Evolutionary conservation across 2,797 vertebrate species (phyloP).

Genomic region (Hephaestus fuliginosus): DNA sequence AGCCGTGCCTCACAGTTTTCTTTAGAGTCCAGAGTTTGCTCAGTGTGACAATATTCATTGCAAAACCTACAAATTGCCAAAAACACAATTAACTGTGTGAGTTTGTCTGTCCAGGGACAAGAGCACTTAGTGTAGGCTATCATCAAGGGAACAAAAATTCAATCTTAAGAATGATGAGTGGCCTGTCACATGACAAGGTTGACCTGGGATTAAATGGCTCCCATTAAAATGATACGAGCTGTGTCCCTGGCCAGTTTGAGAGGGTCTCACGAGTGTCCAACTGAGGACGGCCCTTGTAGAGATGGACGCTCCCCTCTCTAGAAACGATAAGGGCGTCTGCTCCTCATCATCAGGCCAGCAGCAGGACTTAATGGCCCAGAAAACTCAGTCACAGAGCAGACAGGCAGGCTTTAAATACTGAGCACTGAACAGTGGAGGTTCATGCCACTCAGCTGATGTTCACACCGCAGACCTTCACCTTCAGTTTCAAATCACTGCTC

Average conservation of each 20-base stretch:
- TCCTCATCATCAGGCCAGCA: conserved; percentile 79
- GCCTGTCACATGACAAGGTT: conserved; percentile 81
- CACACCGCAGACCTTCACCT: conserved; percentile 68
- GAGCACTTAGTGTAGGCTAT: conserved; percentile 47
- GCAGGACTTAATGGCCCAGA: conserved; percentile 86
- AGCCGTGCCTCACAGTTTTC: neutral
- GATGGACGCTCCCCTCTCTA: conserved; percentile 60
- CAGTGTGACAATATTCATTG: conserved; percentile 2
- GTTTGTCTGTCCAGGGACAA: conserved; percentile 53
- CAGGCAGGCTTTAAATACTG: conserved; percentile 71
- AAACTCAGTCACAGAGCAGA: conserved; percentile 81
- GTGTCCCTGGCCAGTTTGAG: conserved; percentile 65
- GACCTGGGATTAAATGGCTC: conserved; percentile 71
- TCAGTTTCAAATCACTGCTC: conserved; percentile 41
- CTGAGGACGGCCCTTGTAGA: conserved; percentile 67
- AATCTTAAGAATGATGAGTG: conserved; percentile 69
- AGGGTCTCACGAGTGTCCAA: conserved; percentile 63
- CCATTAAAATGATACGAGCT: conserved; percentile 80
- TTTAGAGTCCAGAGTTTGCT: neutral
- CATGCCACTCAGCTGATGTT: conserved; percentile 65
- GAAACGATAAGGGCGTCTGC: conserved; percentile 59
- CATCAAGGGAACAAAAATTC: conserved; percentile 58
- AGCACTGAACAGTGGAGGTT: conserved; percentile 61
- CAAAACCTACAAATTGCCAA: conserved; percentile 3
- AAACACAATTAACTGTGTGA: conserved; percentile 35